Conservation (phyloP, 1,140 invertebrate genomes). For the Tyrophagus putrescentiae region DNA sequence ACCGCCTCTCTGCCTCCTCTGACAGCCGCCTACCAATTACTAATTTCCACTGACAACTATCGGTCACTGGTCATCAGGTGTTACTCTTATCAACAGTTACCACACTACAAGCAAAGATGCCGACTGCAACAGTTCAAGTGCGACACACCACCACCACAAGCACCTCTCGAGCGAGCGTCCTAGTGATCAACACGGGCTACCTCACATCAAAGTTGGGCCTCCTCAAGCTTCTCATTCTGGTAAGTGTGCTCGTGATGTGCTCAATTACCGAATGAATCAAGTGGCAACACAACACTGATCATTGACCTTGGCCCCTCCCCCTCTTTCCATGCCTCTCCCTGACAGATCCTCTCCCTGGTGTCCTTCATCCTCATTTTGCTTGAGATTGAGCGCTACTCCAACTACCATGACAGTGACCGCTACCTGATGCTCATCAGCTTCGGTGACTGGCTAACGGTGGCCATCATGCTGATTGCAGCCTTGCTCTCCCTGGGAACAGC, state of each 20-base stretch:
- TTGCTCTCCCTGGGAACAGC: constrained; percentile 21
- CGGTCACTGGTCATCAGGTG: not conserved
- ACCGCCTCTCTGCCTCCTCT: too few species aligned
- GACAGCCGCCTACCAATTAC: too few species aligned
- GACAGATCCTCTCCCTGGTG: constrained; percentile 15
- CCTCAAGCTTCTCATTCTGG: constrained; percentile 15
- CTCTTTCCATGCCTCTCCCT: not conserved
- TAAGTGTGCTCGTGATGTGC: constrained; percentile 2
- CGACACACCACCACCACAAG: constrained; percentile 19
- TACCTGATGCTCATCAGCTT: constrained; percentile 19
- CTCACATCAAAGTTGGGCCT: constrained; percentile 17
- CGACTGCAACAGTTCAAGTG: constrained; percentile 19
- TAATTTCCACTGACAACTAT: too few species aligned
- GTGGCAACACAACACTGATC: not conserved
- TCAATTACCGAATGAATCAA: not conserved
- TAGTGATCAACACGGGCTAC: constrained; percentile 21
- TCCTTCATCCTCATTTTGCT: constrained; percentile 16
- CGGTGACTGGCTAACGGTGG: constrained; percentile 16
- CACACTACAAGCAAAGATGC: constrained; percentile 14
- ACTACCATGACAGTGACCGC: constrained; percentile 1
- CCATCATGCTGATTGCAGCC: constrained; percentile 19
- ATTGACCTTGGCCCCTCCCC: not conserved
- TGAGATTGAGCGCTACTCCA: not conserved
- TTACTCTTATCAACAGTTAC: not conserved
- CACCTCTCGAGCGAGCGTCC: constrained; percentile 8